Conservation (phyloP, 2,797 vertebrate species). For the Falco biarmicus region DNA sequence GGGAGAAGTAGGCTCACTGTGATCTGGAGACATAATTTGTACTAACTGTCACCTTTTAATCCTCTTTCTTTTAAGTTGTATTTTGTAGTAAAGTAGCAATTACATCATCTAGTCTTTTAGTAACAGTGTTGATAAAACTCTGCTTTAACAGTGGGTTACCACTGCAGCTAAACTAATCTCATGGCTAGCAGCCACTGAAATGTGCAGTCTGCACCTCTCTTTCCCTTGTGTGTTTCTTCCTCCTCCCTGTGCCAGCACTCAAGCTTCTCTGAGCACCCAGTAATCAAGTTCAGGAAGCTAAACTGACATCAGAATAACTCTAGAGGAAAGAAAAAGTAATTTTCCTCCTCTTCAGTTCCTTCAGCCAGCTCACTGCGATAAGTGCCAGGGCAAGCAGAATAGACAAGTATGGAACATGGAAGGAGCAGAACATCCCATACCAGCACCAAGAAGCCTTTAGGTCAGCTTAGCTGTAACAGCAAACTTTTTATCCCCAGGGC, state of each 20-base stretch:
- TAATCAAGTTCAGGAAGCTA: background rate
- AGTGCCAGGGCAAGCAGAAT: background rate
- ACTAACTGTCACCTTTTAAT: background rate
- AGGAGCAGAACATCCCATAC: background rate
- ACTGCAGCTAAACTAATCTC: background rate
- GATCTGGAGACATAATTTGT: background rate
- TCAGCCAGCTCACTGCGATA: background rate
- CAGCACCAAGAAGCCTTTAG: background rate
- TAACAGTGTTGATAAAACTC: background rate
- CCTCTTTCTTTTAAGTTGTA: background rate
- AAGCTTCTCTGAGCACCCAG: background rate
- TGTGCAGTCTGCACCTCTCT: background rate
- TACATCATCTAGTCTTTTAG: background rate
- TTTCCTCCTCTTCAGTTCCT: background rate
- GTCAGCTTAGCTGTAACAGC: background rate
- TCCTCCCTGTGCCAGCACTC: background rate
- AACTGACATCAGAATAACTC: background rate
- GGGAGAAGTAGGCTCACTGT: background rate
- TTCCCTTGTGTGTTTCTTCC: background rate
- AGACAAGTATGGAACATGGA: background rate
- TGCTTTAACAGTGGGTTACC: background rate
- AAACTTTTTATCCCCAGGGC: background rate
- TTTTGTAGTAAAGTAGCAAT: background rate
- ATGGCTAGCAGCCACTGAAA: background rate
- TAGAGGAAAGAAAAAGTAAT: background rate